These are phyloP conservation scores for Simalia tracyae DNA, from an alignment of 2,797 vertebrate genomes.

Conservation along the genomic window DNA sequence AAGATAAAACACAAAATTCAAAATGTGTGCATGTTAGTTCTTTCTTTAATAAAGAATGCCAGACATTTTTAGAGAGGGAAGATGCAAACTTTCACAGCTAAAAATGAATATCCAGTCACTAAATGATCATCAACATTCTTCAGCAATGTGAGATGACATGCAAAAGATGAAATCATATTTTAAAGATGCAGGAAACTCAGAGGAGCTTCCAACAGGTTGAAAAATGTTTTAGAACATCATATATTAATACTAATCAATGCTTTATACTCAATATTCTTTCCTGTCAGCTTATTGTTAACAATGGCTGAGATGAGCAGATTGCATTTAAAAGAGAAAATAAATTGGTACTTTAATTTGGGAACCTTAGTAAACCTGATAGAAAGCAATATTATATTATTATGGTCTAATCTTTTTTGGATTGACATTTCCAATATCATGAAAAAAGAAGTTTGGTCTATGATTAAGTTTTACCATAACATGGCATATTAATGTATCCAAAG, in stretches of 20 bases:
- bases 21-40: conserved; percentile 28
- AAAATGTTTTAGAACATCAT: conserved; percentile 23
- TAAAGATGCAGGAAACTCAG: conserved; percentile 36
- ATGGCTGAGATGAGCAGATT: conserved; percentile 38
- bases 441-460: conserved; percentile 34
- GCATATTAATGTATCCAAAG: conserved; percentile 39
- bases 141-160: conserved; percentile 51
- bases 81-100: conserved; percentile 37
- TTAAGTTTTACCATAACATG: conserved; percentile 36
- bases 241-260: conserved; percentile 32
- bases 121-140: conserved; percentile 43
- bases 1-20: conserved; percentile 30
- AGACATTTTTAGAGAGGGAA: conserved; percentile 51
- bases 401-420: conserved; percentile 22
- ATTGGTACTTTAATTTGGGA: conserved; percentile 32
- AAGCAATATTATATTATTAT: conserved; percentile 36
- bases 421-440: conserved; percentile 36
- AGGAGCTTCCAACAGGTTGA: conserved; percentile 32
- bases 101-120: conserved; percentile 53
- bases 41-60: conserved; percentile 63
- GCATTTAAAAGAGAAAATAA: conserved; percentile 36
- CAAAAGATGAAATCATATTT: conserved; percentile 33
- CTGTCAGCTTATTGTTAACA: conserved; percentile 32
- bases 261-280: conserved; percentile 32
- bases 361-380: conserved; percentile 30